phyloP scores from a whole-genome alignment of 2,797 vertebrate genomes.

The Apogon talboti region DNA sequence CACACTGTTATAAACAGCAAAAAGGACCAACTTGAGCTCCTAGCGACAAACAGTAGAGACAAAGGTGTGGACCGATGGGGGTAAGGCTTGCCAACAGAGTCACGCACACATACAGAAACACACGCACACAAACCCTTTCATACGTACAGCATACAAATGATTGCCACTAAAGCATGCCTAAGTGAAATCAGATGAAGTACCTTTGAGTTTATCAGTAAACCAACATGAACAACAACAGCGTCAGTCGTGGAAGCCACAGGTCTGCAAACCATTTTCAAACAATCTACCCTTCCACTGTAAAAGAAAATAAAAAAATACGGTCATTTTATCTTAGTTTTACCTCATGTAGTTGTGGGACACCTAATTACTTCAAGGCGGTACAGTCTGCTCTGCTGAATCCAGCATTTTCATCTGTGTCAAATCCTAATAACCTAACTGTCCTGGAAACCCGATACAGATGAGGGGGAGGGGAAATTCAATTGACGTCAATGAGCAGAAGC shows the following conservation, averaged over 20 bases:
- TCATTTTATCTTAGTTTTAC: constrained; percentile 19
- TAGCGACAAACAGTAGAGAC: constrained; percentile 89
- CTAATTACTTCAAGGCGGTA: constrained; percentile 15
- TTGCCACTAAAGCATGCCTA: constrained; percentile 64
- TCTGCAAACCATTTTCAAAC: constrained; percentile 65
- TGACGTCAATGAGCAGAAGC: constrained; percentile 76
- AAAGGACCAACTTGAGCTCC: constrained; percentile 91
- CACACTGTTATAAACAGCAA: constrained; percentile 99
- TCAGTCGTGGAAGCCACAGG: constrained; percentile 25
- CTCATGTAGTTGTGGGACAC: background rate
- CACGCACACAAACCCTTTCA: constrained; percentile 49
- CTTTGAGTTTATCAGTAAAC: constrained; percentile 76
- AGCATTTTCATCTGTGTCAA: constrained; percentile 44
- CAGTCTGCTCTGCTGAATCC: constrained; percentile 38
- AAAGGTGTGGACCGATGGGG: constrained; percentile 75
- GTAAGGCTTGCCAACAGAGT: constrained; percentile 73
- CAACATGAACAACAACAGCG: constrained; percentile 31
- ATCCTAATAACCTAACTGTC: constrained; percentile 53
- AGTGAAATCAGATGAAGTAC: constrained; percentile 74
- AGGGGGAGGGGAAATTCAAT: constrained; percentile 19
- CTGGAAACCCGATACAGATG: constrained; percentile 60
- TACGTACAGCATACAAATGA: constrained; percentile 46
- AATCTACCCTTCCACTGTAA: background rate
- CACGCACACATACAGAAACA: constrained; percentile 43
- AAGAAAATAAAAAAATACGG: background rate